Conservation (phyloP, 2,113 vertebrate species). For the Tyrannus savana region DNA sequence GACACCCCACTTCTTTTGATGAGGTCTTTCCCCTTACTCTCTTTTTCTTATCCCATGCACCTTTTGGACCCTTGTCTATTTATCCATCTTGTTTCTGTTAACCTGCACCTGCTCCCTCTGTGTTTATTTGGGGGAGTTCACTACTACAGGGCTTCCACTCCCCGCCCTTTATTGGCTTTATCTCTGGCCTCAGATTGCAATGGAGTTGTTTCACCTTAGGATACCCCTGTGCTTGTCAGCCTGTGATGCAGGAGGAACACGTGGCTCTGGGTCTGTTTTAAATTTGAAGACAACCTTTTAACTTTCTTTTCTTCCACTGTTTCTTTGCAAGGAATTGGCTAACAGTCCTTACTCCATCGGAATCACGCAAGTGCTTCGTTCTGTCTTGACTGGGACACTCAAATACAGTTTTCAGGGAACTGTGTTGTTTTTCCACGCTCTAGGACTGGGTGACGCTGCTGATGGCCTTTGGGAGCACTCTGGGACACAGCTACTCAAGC, state of each 20-base stretch:
- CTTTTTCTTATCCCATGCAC: background rate
- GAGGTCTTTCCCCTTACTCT: background rate
- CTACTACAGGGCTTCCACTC: background rate
- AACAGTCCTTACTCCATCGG: background rate
- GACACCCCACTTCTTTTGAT: background rate
- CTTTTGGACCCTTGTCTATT: background rate
- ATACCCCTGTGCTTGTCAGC: background rate
- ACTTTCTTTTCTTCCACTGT: background rate
- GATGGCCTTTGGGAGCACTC: background rate
- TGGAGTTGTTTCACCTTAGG: background rate
- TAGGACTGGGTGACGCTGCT: background rate
- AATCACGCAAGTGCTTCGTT: rapidly evolving
- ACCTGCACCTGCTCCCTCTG: background rate
- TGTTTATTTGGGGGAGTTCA: background rate
- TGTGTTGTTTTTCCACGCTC: background rate
- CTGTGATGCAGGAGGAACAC: background rate
- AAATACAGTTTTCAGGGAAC: background rate
- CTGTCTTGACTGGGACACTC: background rate
- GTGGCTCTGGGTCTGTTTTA: background rate
- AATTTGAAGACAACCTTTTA: background rate
- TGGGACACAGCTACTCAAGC: background rate
- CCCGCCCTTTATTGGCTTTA: background rate
- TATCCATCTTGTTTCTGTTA: background rate
- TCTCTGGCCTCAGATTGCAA: background rate
- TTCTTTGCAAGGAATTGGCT: background rate